These are phyloP conservation scores for Procambarus clarkii DNA, from an alignment of 1,140 invertebrate genomes.

Conservation along the genomic window DNA sequence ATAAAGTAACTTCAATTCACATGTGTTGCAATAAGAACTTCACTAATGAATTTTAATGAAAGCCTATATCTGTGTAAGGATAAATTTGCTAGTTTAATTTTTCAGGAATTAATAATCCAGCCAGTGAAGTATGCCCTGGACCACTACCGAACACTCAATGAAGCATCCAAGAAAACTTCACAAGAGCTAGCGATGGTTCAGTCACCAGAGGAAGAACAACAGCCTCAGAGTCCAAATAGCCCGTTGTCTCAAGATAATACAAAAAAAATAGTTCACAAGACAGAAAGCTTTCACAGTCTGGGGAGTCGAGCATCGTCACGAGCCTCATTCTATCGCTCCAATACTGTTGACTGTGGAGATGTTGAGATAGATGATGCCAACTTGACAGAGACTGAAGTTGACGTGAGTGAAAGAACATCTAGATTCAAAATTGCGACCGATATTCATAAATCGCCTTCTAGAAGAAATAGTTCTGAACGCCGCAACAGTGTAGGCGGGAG, in stretches of 20 bases:
- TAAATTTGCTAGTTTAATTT: background rate
- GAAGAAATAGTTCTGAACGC: slow-evolving; percentile 57
- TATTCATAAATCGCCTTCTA: slow-evolving; percentile 39
- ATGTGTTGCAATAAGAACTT: too few species aligned
- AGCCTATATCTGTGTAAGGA: background rate
- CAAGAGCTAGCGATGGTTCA: slow-evolving; percentile 76
- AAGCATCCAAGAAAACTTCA: slow-evolving; percentile 81
- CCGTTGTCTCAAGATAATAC: slow-evolving; percentile 59
- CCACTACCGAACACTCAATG: slow-evolving; percentile 82
- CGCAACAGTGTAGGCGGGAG: slow-evolving; percentile 51
- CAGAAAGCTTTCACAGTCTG: slow-evolving; percentile 68
- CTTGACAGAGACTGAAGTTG: slow-evolving; percentile 81
- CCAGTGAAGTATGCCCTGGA: slow-evolving; percentile 81
- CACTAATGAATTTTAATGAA: background rate
- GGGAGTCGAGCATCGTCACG: slow-evolving; percentile 63
- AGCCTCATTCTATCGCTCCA: slow-evolving; percentile 43
- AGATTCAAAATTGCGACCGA: slow-evolving; percentile 80
- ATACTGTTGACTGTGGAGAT: slow-evolving; percentile 50
- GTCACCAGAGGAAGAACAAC: slow-evolving; percentile 67
- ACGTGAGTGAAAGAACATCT: slow-evolving; percentile 85
- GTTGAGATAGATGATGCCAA: slow-evolving; percentile 27
- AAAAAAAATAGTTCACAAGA: slow-evolving; percentile 44
- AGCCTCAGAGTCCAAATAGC: slow-evolving; percentile 77
- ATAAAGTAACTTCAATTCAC: too few species aligned
- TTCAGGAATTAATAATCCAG: slow-evolving; percentile 80